Base-by-base conservation (phyloP, 2,797 vertebrate species). In the Sitta carolinensis region DNA sequence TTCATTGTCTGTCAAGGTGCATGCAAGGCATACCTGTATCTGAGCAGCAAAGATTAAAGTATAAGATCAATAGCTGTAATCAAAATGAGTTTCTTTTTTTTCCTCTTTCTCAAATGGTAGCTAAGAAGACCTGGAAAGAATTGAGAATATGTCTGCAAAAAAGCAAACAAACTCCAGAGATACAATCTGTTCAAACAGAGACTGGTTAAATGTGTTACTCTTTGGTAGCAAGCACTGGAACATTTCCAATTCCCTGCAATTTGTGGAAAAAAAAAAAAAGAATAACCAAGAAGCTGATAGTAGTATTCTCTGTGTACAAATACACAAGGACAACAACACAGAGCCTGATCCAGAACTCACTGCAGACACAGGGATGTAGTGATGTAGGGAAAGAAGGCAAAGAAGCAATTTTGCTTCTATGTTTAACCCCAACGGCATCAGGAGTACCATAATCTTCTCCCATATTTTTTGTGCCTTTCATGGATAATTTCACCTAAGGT, bases 11-110 rank as follows among this genome's bases (percentile, higher is more conserved):
- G 3, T 83, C 82, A 94, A 94, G 59, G 10, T 45, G 85, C 82
- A 75, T 57, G 72, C 64, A 83, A 90, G 84, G 74, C 32, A 83
- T 80, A 83, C 45, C 45, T 27, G n/a, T 52, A 79, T 84, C 62
- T 94, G 72, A 93, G 80, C 87, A 90, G 50, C 38, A 89, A 78
- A 96, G 68, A 83, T 92, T 95, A 96, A 90, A 62, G 45, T 64
- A 38, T 74, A 91, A 86, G 78, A 96, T 94, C 88, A 90, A 94
- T 93, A 90, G 23, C 45, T 59, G 23, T 26, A 81, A 96, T 91
- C 64, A 89, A 92, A 94, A 86, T 13, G 13, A 18, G 27, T 59
- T 95, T 67, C 4, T n/a, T 32, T 84, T 78, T 77, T 61, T 34
- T 4, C 0, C 48, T 22, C 11, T 47, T 86, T 73, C 68, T 91